These are phyloP conservation scores for Cryptotermes secundus DNA, from an alignment of 1,140 invertebrate species.

Conservation along the genomic window DNA sequence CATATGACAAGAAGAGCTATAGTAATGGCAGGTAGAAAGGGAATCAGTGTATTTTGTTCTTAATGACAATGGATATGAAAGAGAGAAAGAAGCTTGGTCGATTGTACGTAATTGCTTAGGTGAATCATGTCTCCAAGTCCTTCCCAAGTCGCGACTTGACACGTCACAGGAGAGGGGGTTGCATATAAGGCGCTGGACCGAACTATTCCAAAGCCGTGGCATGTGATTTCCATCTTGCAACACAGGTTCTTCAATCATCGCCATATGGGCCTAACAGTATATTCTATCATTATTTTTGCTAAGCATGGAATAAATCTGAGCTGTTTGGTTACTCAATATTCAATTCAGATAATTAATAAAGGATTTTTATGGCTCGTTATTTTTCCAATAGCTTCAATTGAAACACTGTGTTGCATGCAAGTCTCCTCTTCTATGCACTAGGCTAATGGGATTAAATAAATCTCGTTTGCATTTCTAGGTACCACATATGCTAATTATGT, in stretches of 20 bases:
- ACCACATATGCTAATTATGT: too few species aligned
- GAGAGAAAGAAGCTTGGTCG: not conserved
- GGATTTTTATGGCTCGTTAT: too few species aligned
- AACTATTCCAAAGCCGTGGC: not conserved
- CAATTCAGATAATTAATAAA: not conserved
- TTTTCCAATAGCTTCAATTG: too few species aligned
- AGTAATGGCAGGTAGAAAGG: not conserved
- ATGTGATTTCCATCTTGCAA: not conserved
- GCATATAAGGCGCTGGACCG: not conserved
- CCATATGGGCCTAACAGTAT: not conserved
- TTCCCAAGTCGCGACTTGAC: not conserved
- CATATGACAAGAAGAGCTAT: not conserved
- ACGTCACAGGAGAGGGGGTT: not conserved
- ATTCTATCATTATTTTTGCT: not conserved
- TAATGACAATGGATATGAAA: not conserved
- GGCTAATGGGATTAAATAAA: too few species aligned
- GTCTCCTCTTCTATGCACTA: too few species aligned
- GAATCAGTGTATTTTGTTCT: not conserved
- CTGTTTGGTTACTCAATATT: not conserved
- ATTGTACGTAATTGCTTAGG: conserved; percentile 16
- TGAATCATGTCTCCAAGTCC: not conserved
- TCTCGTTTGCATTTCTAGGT: too few species aligned
- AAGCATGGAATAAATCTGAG: not conserved
- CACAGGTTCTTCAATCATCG: not conserved
- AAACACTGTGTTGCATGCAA: too few species aligned